Base-by-base conservation (phyloP, 2,888 invertebrate genomes). In the Metellina segmentata region DNA sequence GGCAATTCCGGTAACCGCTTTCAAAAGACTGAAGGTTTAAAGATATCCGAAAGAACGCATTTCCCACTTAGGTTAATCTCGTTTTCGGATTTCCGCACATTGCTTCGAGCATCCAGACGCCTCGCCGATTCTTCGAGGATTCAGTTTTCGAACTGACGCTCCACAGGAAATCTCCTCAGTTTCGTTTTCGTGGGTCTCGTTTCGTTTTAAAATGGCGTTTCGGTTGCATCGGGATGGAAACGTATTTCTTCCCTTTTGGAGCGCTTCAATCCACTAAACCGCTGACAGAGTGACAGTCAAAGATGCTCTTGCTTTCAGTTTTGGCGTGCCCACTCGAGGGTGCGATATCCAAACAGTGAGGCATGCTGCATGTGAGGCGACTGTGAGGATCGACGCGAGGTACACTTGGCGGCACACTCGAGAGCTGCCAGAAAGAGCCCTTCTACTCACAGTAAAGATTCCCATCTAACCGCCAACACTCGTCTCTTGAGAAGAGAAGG, bases 381-480 rank as follows among this genome's bases (percentile, higher is more conserved):
- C 53, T 85, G 72, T 72, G 51, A 78, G 78, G 78, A 61, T 49
- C 70, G 69, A 19, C 52, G 53, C 49, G 85, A 74, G 75, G 74
- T 53, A 13, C 16, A 8, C 82, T 83, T 83, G 82, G 85, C 85
- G 85, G 34, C 1, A 74, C 48, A 48, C 49, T 85, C 49, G 61
- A 69, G 85, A 77, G 77, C 77, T 75, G 71, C 81, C 71, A 71
- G 20, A 71, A 85, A 51, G 81, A 85, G 74, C 78, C 85, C 85
- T 86, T 85, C 78, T 86, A 70, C 70, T 85, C 85, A 20, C 61
- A 51, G 69, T 51, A 85, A 85, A 75, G 74, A 85, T 85, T 74
- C 74, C 61, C 8, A 13, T 8, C 4, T 9, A 53, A n/a, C 13
- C 72, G 83, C 83, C 83, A 83, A 83, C 72, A 13, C 82, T 48